Base-by-base conservation (phyloP, 2,888 invertebrate species). In the Agriopis marginaria region DNA sequence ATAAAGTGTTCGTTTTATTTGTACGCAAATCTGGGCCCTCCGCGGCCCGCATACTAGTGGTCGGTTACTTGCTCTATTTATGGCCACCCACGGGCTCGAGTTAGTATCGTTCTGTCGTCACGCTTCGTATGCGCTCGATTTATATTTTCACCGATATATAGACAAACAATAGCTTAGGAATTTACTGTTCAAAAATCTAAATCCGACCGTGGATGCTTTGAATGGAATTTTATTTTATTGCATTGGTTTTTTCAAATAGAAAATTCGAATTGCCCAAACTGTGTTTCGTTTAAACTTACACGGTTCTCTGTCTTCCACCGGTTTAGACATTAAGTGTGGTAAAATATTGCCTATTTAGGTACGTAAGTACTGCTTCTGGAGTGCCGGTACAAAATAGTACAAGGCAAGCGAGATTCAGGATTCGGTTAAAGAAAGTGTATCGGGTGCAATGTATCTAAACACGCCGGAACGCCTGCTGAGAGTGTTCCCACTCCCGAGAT, bases 51-150 rank as follows among this genome's bases (percentile, higher is more conserved):
- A 79, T 81, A 82, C 83, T 80, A 84, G 82, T 86, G 89, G 88
- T 87, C 87, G 86, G 88, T 88, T 87, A 83, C 88, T 89, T 89
- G 84, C 86, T 82, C 86, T 84, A 90, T 92, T 92, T 91, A 92
- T 88, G 87, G 86, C 77, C 85, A 83, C 71, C 86, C 85, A 84
- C 85, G 85, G 85, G 80, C 82, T 82, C 83, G 87, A 90, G 89
- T 89, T 90, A 90, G 90, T 89, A 87, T 85, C 84, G 87, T 66
- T 74, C 86, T 87, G 89, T 90, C 88, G 90, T 89, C 89, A 89
- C 87, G 90, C 83, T 86, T 90, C 90, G 90, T 90, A 86, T 89
- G 88, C 82, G 81, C 80, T 83, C 83, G 86, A 90, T 91, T 91
- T 91, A 90, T 89, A 88, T 86, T 85, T 85, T 80, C 78, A 82